A percentile compares a stretch with the other conserved stretches of the same genome.
These are phyloP conservation scores for Cottus gobio DNA, from an alignment of 2,113 vertebrate genomes.

Conservation along the genomic window DNA sequence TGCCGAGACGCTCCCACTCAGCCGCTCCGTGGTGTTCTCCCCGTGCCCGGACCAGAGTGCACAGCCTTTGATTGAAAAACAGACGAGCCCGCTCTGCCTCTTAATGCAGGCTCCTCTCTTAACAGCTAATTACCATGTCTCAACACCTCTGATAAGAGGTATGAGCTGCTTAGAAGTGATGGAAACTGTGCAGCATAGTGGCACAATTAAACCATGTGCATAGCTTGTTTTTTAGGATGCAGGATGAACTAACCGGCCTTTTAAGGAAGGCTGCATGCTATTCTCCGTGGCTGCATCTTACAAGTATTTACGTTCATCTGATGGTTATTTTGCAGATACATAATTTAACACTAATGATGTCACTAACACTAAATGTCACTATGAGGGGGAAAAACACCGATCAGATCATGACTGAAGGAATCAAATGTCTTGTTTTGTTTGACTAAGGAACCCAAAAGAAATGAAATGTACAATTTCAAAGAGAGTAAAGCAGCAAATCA, in stretches of 20 bases:
- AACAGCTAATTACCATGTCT: constrained; percentile 64
- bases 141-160: constrained; percentile 43
- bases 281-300: not conserved
- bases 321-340: not conserved
- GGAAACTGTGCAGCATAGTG: constrained; percentile 1
- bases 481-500: not conserved
- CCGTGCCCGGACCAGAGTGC: constrained; percentile 31
- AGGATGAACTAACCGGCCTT: not conserved
- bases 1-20: constrained; percentile 8
- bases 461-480: not conserved
- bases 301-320: not conserved
- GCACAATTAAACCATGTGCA: constrained; percentile 29
- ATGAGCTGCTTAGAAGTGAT: constrained; percentile 37
- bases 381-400: not conserved
- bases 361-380: not conserved
- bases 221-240: not conserved
- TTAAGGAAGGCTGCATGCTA: not conserved
- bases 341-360: not conserved
- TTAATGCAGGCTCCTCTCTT: constrained; percentile 42
- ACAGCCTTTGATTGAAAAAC: constrained; percentile 48
- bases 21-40: constrained; percentile 21
- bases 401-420: not conserved
- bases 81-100: constrained; percentile 47
- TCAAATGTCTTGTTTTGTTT: not conserved
- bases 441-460: not conserved